Evolutionary conservation across 2,888 invertebrate species (phyloP).

Genomic region (Polyommatus icarus): DNA sequence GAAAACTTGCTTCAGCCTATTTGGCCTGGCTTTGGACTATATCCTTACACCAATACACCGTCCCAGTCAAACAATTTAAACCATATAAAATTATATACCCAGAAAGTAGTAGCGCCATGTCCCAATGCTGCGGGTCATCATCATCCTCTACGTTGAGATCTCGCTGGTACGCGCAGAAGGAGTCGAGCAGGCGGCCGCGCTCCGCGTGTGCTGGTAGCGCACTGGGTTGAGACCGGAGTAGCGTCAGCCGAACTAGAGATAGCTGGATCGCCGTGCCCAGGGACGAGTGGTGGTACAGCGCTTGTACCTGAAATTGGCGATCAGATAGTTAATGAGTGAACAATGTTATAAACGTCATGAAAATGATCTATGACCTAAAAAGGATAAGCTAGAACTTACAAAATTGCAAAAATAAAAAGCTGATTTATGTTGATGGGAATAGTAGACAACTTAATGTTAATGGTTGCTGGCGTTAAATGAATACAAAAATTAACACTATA

Average conservation of each 20-base stretch:
- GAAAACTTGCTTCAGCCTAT: background rate
- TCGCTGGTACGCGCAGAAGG: constrained; percentile 87
- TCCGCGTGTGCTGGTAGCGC: constrained; percentile 84
- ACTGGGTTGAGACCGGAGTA: constrained; percentile 84
- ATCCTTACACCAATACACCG: too few relatives aligned
- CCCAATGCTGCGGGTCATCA: constrained; percentile 87
- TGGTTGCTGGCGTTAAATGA: too few relatives aligned
- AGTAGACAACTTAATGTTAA: too few relatives aligned
- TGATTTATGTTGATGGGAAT: too few relatives aligned
- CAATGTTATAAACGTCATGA: too few relatives aligned
- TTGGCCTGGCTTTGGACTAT: background rate
- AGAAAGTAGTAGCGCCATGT: constrained; percentile 88
- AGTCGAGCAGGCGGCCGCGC: constrained; percentile 83
- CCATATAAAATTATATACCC: constrained; percentile 70
- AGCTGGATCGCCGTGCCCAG: constrained; percentile 84
- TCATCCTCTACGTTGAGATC: constrained; percentile 84
- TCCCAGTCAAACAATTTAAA: too few relatives aligned
- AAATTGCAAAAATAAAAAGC: too few relatives aligned
- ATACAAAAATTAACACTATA: too few relatives aligned
- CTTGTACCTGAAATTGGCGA: constrained; percentile 84
- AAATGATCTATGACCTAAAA: too few relatives aligned
- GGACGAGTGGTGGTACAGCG: constrained; percentile 88
- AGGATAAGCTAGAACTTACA: too few relatives aligned
- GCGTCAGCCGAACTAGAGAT: constrained; percentile 84
- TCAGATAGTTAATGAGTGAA: too few relatives aligned